Base-by-base conservation (phyloP, 2,797 vertebrate genomes). In the Coluber constrictor region DNA sequence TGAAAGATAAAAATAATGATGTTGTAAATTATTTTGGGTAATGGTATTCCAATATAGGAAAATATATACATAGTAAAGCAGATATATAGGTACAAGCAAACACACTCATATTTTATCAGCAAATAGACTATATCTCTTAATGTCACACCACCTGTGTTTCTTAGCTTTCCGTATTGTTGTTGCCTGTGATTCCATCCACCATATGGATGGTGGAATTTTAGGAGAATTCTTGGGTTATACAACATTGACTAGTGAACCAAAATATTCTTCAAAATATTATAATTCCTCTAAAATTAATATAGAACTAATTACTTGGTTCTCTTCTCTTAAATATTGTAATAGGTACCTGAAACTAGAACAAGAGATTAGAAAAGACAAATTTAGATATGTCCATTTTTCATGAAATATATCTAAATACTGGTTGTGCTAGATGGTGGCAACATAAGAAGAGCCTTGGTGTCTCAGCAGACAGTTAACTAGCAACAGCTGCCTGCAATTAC, bases 1-100 rank as follows among this genome's bases (percentile, higher is more conserved):
- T 94, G 90, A 92, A 63, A 60, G 90, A 88, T 92, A 89, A 94
- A 89, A 92, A 94, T 95, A 95, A 95, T 94, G 94, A 89, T 92
- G 93, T 29, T 88, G 89, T 90, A 79, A 55, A 1, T 0, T 0
- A 83, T 9, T 9, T 92, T 56, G 95, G 90, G 94, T 92, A 90
- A 47, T 23, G 74, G 37, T 83, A 79, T 79, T 79, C 37, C 37
- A 43, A 79, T 43, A 47, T 23, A 43, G 18, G 37, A 83, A 83
- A 83, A 83, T 83, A 83, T 47, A 43, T 23, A 63, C 27, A 23
- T 20, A 23, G 37, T 23, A 43, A 37, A 37, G 3, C 5, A 70
- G 66, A 37, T 74, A 74, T 37, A 74, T 37, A 74, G 7, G 66
- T 37, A 37, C n/a, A 74, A 32, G 66, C 74, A 83, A 83, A 83